Evolutionary conservation across 2,888 invertebrate species (phyloP), one percentile per base, ranked within the genome.

Genomic region (Limnephilus auricula): DNA sequence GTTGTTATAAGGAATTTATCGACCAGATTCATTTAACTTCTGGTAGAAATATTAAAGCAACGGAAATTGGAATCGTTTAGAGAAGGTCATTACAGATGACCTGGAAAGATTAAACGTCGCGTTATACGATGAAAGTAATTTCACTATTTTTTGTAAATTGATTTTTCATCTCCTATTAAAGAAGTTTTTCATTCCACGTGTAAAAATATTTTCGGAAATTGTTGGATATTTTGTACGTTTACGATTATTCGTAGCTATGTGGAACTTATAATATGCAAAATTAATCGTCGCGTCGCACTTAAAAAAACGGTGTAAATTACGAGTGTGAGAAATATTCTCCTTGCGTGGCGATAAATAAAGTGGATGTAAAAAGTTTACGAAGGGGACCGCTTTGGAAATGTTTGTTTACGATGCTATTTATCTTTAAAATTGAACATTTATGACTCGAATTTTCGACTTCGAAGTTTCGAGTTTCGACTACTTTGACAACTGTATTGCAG

Each of bases 391-490:
- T 92, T 87, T 45, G 40, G 86, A 80, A 89, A 89, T 65, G 88
- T 85, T 89, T 91, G 89, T 92, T 90, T 92, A 92, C 89, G 92
- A 80, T 65, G 89, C 88, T 87, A 90, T 92, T 90, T 89, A 80
- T 89, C 80, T 65, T 92, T 82, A 89, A 91, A 92, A 92, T 88
- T 90, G 88, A 92, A 90, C 90, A 88, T 88, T 92, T 90, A 92
- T 90, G 90, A 90, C 90, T 79, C 78, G 32, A 82, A 82, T 82
- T 82, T 32, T 82, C n/a, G n/a, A n/a, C n/a, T n/a, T 79, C 78
- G 32, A 82, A 82, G 32, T 82, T 32, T 82, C 80, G 80, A 82
- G 32, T 82, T 82, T 82, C 80, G 80, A 82, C 80, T 34, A 82
- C 32, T 34, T 32, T 31, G 80, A 82, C 80, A 82, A 82, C 80